A percentile compares a stretch with the other conserved stretches of the same genome.
Evolutionary conservation across 2,888 invertebrate genomes (phyloP).

Genomic region (Pristionchus mayeri): DNA sequence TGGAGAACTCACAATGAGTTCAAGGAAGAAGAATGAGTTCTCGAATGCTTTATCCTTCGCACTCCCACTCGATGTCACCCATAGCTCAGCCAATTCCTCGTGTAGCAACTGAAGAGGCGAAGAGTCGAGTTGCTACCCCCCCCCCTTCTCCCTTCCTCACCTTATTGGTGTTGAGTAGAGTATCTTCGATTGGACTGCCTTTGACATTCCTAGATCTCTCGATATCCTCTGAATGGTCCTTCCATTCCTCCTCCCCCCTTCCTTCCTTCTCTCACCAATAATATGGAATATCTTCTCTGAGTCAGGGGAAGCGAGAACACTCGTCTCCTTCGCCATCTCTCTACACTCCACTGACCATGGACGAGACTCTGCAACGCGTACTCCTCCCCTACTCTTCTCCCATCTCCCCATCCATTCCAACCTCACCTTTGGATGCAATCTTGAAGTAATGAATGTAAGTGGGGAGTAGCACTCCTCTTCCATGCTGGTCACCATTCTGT

Average conservation of each 20-base stretch:
- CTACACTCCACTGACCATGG: slow-evolving; percentile 47
- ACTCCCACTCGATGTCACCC: slow-evolving; percentile 90
- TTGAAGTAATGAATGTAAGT: slow-evolving; percentile 87
- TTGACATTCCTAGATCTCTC: slow-evolving; percentile 53
- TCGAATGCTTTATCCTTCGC: slow-evolving; percentile 89
- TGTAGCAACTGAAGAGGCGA: slow-evolving; percentile 86
- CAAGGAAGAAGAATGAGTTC: slow-evolving; percentile 94
- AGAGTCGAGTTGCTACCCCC: background rate
- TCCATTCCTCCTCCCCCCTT: background rate
- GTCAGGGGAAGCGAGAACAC: slow-evolving; percentile 59
- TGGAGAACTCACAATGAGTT: slow-evolving; percentile 83
- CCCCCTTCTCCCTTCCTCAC: background rate
- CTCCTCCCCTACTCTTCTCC: background rate
- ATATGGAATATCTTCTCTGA: slow-evolving; percentile 60
- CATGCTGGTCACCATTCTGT: slow-evolving; percentile 86
- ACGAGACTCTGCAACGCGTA: slow-evolving; percentile 33
- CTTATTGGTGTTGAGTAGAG: slow-evolving; percentile 45
- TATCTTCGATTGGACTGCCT: slow-evolving; percentile 23
- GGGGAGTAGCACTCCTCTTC: slow-evolving; percentile 87
- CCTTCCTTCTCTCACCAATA: slow-evolving; percentile 56
- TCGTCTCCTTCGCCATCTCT: slow-evolving; percentile 31
- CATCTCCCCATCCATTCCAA: background rate
- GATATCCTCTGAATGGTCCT: slow-evolving; percentile 55
- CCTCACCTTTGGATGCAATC: slow-evolving; percentile 55
- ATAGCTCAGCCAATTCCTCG: slow-evolving; percentile 92